A percentile compares a stretch with the other conserved stretches of the same genome.
These are phyloP conservation scores for Keiferia lycopersicella DNA, from an alignment of 2,888 invertebrate genomes.

Conservation along the genomic window DNA sequence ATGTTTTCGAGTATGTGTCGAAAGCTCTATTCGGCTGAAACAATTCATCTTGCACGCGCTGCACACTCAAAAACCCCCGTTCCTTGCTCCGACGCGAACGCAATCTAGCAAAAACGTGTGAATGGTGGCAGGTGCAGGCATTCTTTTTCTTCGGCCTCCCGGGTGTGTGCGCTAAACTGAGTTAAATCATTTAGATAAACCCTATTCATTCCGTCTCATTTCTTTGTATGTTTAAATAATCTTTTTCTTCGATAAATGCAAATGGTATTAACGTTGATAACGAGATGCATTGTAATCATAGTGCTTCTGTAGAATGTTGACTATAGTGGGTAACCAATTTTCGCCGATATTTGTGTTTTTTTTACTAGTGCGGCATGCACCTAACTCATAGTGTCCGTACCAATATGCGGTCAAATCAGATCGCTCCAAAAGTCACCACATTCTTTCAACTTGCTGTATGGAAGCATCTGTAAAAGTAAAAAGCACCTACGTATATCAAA, in stretches of 20 bases:
- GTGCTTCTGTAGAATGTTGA: too few relatives aligned
- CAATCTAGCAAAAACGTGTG: constrained; percentile 64
- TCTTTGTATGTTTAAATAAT: not conserved
- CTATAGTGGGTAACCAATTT: too few relatives aligned
- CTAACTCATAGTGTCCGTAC: too few relatives aligned
- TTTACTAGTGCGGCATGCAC: too few relatives aligned
- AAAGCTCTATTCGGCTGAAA: constrained; percentile 41
- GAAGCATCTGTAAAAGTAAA: not conserved
- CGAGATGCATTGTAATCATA: not conserved
- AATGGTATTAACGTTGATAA: not conserved
- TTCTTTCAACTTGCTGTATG: too few relatives aligned
- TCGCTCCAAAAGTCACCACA: too few relatives aligned
- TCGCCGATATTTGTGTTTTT: too few relatives aligned
- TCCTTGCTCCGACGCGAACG: constrained; percentile 54
- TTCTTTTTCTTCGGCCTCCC: constrained; percentile 44
- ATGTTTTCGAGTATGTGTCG: constrained; percentile 15
- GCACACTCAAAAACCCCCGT: constrained; percentile 52
- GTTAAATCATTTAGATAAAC: constrained; percentile 32
- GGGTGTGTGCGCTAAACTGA: constrained; percentile 38
- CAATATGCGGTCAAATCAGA: too few relatives aligned
- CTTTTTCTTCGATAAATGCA: not conserved
- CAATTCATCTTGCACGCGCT: constrained; percentile 52
- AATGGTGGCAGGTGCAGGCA: constrained; percentile 59
- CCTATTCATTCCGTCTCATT: constrained; percentile 19
- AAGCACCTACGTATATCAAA: not conserved